Evolutionary conservation across 2,888 invertebrate species (phyloP).

Genomic region (Oscheius sp.): DNA sequence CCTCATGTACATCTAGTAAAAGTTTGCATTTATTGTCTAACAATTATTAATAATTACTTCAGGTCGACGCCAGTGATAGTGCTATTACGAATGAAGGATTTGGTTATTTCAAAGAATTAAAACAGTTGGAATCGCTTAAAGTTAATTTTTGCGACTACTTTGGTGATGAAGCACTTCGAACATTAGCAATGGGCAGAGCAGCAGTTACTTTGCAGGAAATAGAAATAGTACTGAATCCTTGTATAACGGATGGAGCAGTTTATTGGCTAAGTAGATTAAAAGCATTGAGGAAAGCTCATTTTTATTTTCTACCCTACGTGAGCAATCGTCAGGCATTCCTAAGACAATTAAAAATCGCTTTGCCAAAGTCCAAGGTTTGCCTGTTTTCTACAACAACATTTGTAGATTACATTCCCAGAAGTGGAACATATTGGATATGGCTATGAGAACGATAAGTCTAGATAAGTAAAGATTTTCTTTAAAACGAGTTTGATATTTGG

Average conservation of each 20-base stretch:
- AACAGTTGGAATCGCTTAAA: constrained; percentile 52
- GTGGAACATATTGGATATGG: constrained; percentile 58
- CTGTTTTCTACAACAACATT: not conserved
- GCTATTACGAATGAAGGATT: constrained; percentile 66
- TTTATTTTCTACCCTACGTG: constrained; percentile 66
- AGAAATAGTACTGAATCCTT: constrained; percentile 64
- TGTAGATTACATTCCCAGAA: constrained; percentile 62
- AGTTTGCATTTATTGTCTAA: not conserved
- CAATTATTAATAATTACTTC: not conserved
- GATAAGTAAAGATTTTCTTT: no score
- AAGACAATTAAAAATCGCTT: constrained; percentile 57
- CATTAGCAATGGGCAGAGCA: constrained; percentile 57
- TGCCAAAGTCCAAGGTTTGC: constrained; percentile 51
- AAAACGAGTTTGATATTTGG: no score
- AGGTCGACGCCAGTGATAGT: constrained; percentile 67
- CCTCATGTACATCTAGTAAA: constrained; percentile 99
- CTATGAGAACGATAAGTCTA: no score
- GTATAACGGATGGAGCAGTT: constrained; percentile 57
- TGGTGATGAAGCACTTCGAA: constrained; percentile 59
- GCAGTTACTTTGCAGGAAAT: constrained; percentile 55
- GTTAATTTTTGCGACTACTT: constrained; percentile 69
- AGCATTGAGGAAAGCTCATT: constrained; percentile 52
- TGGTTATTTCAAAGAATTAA: constrained; percentile 59
- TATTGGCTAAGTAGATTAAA: constrained; percentile 58
- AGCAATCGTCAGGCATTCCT: constrained; percentile 57